phyloP scores from a whole-genome alignment of 2,113 vertebrate genomes.

The Dromiciops gliroides region DNA sequence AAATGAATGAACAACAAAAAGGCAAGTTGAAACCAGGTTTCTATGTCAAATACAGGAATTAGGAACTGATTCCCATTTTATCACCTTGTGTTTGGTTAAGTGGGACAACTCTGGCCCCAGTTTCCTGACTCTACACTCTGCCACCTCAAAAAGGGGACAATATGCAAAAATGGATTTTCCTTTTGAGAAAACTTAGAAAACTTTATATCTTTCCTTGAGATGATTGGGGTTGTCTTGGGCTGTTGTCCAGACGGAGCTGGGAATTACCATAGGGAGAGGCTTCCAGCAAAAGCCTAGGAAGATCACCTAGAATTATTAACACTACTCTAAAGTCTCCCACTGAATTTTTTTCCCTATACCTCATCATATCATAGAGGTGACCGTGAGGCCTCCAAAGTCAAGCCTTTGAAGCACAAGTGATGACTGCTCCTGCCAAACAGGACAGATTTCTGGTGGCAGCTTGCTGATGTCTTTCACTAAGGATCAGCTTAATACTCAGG shows the following conservation, averaged over 20 bases:
- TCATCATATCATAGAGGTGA: neutral
- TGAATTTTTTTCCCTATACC: neutral
- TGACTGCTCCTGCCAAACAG: neutral
- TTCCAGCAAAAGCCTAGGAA: slow-evolving; percentile 8
- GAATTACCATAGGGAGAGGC: slow-evolving; percentile 17
- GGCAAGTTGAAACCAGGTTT: neutral
- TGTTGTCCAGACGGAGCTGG: neutral
- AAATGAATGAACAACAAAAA: neutral
- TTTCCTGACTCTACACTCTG: neutral
- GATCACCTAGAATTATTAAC: slow-evolving; percentile 11
- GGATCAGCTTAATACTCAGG: neutral
- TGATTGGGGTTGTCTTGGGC: slow-evolving; percentile 50
- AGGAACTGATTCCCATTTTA: neutral
- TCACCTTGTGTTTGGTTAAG: slow-evolving; percentile 49
- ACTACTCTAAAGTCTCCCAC: neutral
- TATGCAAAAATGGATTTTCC: neutral
- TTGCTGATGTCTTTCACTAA: neutral
- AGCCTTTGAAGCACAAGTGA: neutral
- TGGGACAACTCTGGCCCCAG: slow-evolving; percentile 41
- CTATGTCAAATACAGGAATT: neutral
- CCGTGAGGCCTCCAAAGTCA: neutral
- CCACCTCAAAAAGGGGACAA: neutral
- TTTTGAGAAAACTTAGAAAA: neutral
- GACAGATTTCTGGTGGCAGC: neutral
- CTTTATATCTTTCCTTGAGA: slow-evolving; percentile 47